These are phyloP conservation scores for Labia minor DNA, from an alignment of 2,888 invertebrate genomes.

Conservation along the genomic window DNA sequence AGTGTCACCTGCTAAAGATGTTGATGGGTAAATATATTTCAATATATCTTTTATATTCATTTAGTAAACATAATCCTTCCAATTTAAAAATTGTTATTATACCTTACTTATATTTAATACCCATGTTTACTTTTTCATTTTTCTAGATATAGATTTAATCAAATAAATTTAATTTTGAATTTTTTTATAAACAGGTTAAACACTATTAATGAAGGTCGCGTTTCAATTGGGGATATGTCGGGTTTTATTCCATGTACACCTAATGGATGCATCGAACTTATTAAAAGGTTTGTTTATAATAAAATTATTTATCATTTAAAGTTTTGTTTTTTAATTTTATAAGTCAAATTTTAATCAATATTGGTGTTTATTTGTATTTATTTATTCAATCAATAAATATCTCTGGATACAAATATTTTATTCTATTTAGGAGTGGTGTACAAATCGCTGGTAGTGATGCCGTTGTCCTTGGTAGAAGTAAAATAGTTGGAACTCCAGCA, in stretches of 20 bases:
- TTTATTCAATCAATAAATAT: too few relatives aligned
- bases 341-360: neutral
- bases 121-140: constrained; percentile 4
- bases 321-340: too few relatives aligned
- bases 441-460: constrained; percentile 71
- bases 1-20: constrained; percentile 83
- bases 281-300: constrained; percentile 47
- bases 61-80: too few relatives aligned
- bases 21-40: constrained; percentile 66
- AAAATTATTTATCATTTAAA: too few relatives aligned
- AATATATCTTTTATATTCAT: too few relatives aligned
- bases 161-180: constrained; percentile 19
- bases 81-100: neutral
- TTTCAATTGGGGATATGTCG: constrained; percentile 77
- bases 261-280: constrained; percentile 85
- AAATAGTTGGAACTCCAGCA: constrained; percentile 94
- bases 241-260: constrained; percentile 96
- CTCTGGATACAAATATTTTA: constrained; percentile 18
- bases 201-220: constrained; percentile 85
- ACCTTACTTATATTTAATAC: neutral
- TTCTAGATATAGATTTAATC: neutral
- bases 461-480: constrained; percentile 91
- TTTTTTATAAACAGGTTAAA: constrained; percentile 50
- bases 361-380: neutral
- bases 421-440: constrained; percentile 49